Evolutionary conservation across 2,797 vertebrate species (phyloP).

Genomic region (Notolabrus celidotus): DNA sequence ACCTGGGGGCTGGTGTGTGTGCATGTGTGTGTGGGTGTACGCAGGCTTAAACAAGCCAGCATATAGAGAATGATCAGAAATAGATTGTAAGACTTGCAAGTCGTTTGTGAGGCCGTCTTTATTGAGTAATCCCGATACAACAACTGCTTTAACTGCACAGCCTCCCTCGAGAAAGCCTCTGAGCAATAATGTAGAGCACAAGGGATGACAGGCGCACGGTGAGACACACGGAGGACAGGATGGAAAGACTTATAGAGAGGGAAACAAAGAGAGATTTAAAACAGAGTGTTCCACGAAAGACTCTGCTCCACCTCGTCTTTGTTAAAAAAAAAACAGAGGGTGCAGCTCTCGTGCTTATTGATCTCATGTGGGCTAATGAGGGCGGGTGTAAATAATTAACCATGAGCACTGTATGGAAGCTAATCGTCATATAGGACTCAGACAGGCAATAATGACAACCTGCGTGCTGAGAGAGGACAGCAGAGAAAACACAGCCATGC

Average conservation of each 20-base stretch:
- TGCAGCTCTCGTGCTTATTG: conserved; percentile 45
- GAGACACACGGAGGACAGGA: conserved; percentile 49
- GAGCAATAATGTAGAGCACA: conserved; percentile 58
- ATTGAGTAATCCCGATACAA: conserved; percentile 67
- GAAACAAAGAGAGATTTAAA: conserved; percentile 42
- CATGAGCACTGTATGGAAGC: conserved; percentile 52
- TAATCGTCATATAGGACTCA: conserved; percentile 79
- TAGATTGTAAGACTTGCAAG: conserved; percentile 66
- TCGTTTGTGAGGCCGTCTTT: conserved; percentile 62
- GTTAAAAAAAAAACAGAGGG: conserved; percentile 32
- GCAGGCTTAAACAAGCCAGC: conserved; percentile 53
- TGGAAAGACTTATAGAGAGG: conserved; percentile 44
- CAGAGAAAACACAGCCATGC: conserved; percentile 38
- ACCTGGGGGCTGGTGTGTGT: conserved; percentile 43
- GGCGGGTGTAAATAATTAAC: conserved; percentile 78
- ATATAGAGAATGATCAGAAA: conserved; percentile 64
- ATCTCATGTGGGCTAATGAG: conserved; percentile 59
- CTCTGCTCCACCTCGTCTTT: conserved; percentile 52
- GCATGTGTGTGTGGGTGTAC: conserved; percentile 53
- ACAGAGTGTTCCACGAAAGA: conserved; percentile 38
- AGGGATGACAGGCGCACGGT: conserved; percentile 42
- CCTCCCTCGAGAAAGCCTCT: conserved; percentile 60
- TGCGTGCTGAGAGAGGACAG: conserved; percentile 49
- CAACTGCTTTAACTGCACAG: conserved; percentile 51
- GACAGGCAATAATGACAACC: conserved; percentile 73